Evolutionary conservation across 1,140 invertebrate genomes (phyloP).

Genomic region (Marisa cornuarietis): DNA sequence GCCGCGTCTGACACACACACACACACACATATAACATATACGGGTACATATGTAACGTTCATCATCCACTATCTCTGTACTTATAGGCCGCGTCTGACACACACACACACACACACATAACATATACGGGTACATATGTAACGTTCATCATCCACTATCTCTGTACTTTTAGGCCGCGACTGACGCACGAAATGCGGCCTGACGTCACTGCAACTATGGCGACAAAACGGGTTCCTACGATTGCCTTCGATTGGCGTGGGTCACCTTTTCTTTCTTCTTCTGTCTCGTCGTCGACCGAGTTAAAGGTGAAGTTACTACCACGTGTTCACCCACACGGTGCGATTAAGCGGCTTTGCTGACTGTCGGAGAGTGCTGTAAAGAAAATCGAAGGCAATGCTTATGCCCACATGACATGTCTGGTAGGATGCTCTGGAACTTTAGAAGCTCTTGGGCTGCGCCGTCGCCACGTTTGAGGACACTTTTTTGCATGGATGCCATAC

Average conservation of each 20-base stretch:
- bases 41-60: background rate
- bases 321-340: too few species aligned
- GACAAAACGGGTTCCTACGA: background rate
- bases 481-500: too few species aligned
- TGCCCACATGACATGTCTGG: background rate
- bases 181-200: too few species aligned
- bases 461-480: background rate
- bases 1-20: background rate
- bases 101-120: slow-evolving; percentile 1
- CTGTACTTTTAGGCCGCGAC: background rate
- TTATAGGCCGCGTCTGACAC: background rate
- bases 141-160: too few species aligned
- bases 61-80: too few species aligned
- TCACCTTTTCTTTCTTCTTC: background rate
- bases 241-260: background rate
- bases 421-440: background rate
- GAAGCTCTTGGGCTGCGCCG: background rate
- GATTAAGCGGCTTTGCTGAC: too few species aligned
- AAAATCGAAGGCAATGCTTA: background rate
- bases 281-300: background rate
- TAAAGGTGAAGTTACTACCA: background rate
- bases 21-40: background rate
- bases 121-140: background rate
- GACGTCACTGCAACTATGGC: too few species aligned
- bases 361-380: too few species aligned